Evolutionary conservation across 2,113 vertebrate genomes (phyloP).

Genomic region (Entosphenus tridentatus): DNA sequence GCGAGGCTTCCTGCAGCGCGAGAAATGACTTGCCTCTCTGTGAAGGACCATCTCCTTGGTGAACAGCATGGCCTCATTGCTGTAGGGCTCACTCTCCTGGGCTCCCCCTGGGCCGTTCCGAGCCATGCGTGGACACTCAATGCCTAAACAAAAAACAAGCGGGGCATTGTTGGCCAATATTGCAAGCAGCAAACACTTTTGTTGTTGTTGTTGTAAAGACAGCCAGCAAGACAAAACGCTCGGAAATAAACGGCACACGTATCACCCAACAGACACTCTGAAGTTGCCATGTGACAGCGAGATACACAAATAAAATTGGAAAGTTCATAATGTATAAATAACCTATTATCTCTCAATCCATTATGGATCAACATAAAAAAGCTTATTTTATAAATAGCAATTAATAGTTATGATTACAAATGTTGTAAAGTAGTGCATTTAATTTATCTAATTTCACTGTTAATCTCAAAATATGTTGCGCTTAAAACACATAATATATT

Average conservation of each 20-base stretch:
- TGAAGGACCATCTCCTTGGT: slow-evolving; percentile 92
- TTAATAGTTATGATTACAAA: too few relatives aligned
- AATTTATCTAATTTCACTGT: too few relatives aligned
- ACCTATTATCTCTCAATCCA: too few relatives aligned
- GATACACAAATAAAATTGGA: background rate
- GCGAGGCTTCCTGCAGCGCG: too few relatives aligned
- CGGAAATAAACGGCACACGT: background rate
- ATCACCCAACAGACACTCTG: background rate
- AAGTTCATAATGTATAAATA: too few relatives aligned
- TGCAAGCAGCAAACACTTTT: background rate
- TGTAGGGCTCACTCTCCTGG: slow-evolving; percentile 77
- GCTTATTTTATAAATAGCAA: too few relatives aligned
- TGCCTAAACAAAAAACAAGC: slow-evolving; percentile 30
- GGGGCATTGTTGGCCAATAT: background rate
- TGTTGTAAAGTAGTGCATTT: too few relatives aligned
- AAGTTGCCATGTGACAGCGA: background rate
- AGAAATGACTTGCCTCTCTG: slow-evolving; percentile 44
- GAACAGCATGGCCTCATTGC: slow-evolving; percentile 66
- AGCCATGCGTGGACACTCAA: slow-evolving; percentile 73
- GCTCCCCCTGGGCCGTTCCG: slow-evolving; percentile 45
- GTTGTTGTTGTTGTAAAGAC: background rate
- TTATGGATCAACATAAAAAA: too few relatives aligned
- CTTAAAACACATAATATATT: too few relatives aligned
- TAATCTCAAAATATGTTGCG: too few relatives aligned
- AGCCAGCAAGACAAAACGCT: background rate